phyloP scores from a whole-genome alignment of 2,797 vertebrate genomes.

The Xiphophorus birchmanni region DNA sequence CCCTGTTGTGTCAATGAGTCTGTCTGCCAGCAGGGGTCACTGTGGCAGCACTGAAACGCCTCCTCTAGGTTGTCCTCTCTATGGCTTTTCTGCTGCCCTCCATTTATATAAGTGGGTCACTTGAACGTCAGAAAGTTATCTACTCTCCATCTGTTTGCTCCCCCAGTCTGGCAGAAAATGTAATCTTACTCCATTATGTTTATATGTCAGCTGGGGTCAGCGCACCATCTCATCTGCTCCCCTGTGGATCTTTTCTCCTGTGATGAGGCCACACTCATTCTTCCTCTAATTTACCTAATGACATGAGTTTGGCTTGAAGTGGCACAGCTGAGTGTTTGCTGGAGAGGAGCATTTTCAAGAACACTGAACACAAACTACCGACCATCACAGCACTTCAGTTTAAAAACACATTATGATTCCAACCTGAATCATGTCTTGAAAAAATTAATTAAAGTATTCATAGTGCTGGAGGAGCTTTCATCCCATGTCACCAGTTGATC shows the following conservation, averaged over 20 bases:
- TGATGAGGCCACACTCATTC: slow-evolving; percentile 6
- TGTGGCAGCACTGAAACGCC: slow-evolving; percentile 45
- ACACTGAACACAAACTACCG: neutral
- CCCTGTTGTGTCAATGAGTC: rapidly evolving
- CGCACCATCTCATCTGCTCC: slow-evolving; percentile 5
- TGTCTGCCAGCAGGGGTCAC: slow-evolving; percentile 69
- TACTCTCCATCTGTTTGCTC: slow-evolving; percentile 46
- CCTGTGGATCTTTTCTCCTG: slow-evolving; percentile 29
- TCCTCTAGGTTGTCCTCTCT: neutral
- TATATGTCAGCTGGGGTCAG: slow-evolving; percentile 60
- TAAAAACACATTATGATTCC: neutral
- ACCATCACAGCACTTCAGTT: neutral
- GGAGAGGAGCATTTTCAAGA: slow-evolving; percentile 29
- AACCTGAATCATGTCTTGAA: neutral
- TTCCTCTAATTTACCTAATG: slow-evolving; percentile 26
- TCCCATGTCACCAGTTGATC: neutral
- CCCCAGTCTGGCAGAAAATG: slow-evolving; percentile 39
- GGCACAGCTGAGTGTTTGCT: neutral
- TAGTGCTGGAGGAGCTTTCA: neutral
- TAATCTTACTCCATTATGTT: slow-evolving; percentile 69
- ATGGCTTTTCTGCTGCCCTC: slow-evolving; percentile 58
- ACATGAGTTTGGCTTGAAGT: slow-evolving; percentile 30
- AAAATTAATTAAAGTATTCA: neutral
- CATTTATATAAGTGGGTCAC: slow-evolving; percentile 75
- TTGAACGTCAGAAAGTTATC: slow-evolving; percentile 66